Base-by-base conservation (phyloP, 2,888 invertebrate species). In the Serripes groenlandicus region DNA sequence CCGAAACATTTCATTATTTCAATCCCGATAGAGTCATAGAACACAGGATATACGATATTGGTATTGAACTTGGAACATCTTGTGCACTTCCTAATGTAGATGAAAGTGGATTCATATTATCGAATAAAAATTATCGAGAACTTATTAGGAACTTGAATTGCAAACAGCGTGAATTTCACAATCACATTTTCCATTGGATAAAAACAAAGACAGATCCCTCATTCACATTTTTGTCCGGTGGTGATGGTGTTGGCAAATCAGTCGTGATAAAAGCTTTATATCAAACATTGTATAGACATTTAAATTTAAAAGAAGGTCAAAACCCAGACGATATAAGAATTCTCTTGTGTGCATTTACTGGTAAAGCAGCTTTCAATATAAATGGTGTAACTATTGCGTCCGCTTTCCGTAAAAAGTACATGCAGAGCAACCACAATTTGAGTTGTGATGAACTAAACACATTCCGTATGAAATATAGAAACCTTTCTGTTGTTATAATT, bases 291-390 rank as follows among this genome's bases (percentile, higher is more conserved):
- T 76, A 77, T 35, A 78, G 86, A 68, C 26, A 60, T 30, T 49
- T 86, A 21, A 70, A 81, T 77, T 58, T 78, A 18, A 69, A 35
- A 32, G 76, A 78, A 69, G 81, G 78, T 42, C 78, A 86, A 76
- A 71, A 83, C 74, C 69, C 78, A 54, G 81, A 86, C 76, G 78
- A 86, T 32, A 72, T 77, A 23, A 80, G 78, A 83, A 73, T 86
- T 68, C 52, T 86, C 4, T 66, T 86, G 0, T 85, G 82, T 83
- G 85, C 85, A 28, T 76, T 26, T 58, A 85, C 81, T 35, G 85
- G 85, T 66, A 78, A 78, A 68, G 82, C 82, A 60, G 86, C 86
- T 18, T 86, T 58, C 32, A 82, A 83, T 52, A 83, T 86, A 9
- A 80, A 80, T 80, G 85, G 85, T 26, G 28, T 64, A 54, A 86